phyloP scores from a whole-genome alignment of 2,888 invertebrate genomes.

The Drosophila tanythrix region DNA sequence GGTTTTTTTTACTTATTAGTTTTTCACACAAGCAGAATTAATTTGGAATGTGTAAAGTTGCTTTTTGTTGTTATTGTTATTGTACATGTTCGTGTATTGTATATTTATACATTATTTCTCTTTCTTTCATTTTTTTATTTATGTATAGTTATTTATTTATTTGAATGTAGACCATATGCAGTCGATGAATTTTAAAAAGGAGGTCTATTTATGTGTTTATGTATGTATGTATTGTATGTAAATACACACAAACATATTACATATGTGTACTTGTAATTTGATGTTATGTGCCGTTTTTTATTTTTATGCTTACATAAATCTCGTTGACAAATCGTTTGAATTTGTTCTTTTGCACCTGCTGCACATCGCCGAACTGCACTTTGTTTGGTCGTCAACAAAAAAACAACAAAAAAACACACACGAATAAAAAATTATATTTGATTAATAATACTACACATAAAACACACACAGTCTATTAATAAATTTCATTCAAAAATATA shows the following conservation, averaged over 20 bases:
- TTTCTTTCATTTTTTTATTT: constrained; percentile 5
- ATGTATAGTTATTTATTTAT: constrained; percentile 4
- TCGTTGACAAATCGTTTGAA: constrained; percentile 39
- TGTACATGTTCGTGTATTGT: constrained; percentile 36
- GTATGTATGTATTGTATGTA: constrained; percentile 1
- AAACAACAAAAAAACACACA: constrained; percentile 16
- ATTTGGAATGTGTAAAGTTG: constrained; percentile 68
- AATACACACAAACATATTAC: constrained; percentile 23
- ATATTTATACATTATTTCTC: constrained; percentile 8
- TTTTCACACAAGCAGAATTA: constrained; percentile 71
- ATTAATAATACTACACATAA: constrained; percentile 2
- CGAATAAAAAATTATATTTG: constrained; percentile 25
- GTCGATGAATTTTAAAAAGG: not conserved
- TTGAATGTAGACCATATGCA: not conserved
- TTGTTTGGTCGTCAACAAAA: constrained; percentile 8
- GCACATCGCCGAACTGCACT: constrained; percentile 33
- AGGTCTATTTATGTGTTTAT: not conserved
- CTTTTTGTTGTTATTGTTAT: constrained; percentile 47
- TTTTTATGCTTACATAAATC: constrained; percentile 57
- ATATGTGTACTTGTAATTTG: constrained; percentile 37
- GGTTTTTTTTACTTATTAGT: constrained; percentile 49
- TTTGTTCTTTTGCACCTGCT: constrained; percentile 39
- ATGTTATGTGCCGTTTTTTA: constrained; percentile 38
- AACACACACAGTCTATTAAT: constrained; percentile 37
- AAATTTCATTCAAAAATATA: constrained; percentile 49